A percentile compares a stretch with the other conserved stretches of the same genome.
Evolutionary conservation across 2,113 vertebrate species (phyloP).

Genomic region (Colaptes auratus): DNA sequence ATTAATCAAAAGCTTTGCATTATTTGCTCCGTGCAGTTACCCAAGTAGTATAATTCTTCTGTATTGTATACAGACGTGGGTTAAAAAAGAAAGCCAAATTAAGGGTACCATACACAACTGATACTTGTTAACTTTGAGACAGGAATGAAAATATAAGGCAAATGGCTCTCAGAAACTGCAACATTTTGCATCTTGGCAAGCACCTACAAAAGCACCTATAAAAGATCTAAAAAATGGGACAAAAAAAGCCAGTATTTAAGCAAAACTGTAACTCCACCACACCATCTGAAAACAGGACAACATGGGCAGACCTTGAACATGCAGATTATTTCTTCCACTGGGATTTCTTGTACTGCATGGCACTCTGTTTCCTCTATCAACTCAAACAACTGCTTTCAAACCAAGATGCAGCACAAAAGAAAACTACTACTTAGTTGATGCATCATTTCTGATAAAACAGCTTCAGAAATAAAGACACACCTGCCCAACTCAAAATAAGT

Average conservation of each 20-base stretch:
- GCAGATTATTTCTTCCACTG: not conserved
- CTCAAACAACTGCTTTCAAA: not conserved
- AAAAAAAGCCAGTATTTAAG: not conserved
- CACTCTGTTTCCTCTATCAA: not conserved
- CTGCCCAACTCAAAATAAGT: not conserved
- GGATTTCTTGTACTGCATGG: not conserved
- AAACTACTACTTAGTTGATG: not conserved
- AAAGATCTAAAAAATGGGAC: not conserved
- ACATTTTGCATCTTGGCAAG: not conserved
- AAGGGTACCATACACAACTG: not conserved
- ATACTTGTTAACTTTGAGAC: not conserved
- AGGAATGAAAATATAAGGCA: not conserved
- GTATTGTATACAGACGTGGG: not conserved
- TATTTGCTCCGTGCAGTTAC: not conserved
- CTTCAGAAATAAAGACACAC: not conserved
- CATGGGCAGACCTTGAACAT: not conserved
- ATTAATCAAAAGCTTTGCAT: not conserved
- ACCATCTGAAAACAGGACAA: too few relatives aligned
- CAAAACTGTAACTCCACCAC: not conserved
- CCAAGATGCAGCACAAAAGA: not conserved
- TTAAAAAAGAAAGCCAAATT: not conserved
- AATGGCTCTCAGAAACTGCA: not conserved
- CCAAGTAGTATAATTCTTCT: not conserved
- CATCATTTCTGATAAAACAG: not conserved
- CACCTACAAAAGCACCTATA: not conserved